These are phyloP conservation scores for Colletes latitarsis DNA, from an alignment of 1,140 invertebrate genomes.

Conservation along the genomic window DNA sequence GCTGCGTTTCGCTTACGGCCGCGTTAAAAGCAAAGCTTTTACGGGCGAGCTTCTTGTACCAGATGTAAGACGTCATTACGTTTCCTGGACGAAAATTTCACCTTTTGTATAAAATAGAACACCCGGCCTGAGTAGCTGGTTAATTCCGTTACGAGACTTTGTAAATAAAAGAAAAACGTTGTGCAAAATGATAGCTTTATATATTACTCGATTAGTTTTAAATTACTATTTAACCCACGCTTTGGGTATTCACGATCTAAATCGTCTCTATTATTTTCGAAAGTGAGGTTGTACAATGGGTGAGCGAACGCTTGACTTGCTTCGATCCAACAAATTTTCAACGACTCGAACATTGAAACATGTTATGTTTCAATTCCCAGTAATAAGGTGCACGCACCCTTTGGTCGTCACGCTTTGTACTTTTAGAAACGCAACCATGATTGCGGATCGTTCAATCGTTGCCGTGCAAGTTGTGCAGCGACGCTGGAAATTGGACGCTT, in stretches of 20 bases:
- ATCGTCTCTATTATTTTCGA: too few relatives aligned
- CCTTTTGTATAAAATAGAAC: conserved; percentile 19
- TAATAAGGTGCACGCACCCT: too few relatives aligned
- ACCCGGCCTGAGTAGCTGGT: conserved; percentile 9
- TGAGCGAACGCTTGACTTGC: too few relatives aligned
- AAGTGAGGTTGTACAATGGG: too few relatives aligned
- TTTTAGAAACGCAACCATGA: neutral
- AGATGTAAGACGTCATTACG: conserved; percentile 33
- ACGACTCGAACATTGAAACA: too few relatives aligned
- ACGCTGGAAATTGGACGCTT: neutral
- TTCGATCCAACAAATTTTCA: too few relatives aligned
- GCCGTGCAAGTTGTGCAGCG: neutral
- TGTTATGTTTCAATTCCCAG: too few relatives aligned
- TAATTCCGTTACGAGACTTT: conserved; percentile 17
- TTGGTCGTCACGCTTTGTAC: neutral
- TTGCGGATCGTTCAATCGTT: neutral
- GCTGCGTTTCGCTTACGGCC: neutral
- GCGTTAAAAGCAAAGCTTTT: conserved; percentile 41
- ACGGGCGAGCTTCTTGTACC: conserved; percentile 11
- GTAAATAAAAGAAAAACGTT: neutral
- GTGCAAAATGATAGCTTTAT: neutral
- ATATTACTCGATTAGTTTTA: too few relatives aligned
- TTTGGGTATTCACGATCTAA: too few relatives aligned
- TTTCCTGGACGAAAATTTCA: conserved; percentile 44
- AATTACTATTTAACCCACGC: too few relatives aligned